Percentiles rank a stretch among this genome's conserved stretches.
Evolutionary conservation across 2,888 invertebrate genomes (phyloP).

Genomic region (Anthophora plumipes): DNA sequence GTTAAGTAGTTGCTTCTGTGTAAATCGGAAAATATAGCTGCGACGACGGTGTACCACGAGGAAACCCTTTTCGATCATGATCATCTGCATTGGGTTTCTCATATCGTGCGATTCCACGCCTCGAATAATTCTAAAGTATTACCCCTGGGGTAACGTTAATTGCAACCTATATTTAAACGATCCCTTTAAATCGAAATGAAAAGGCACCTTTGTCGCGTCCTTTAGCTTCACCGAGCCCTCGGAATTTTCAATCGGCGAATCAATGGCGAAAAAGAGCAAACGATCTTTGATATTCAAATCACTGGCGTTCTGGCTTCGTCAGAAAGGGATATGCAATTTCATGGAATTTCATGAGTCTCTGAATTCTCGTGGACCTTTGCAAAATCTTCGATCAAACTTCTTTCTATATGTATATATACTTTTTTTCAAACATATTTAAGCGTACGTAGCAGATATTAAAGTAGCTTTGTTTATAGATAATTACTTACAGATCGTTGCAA

Average conservation of each 20-base stretch:
- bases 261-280: constrained; percentile 25
- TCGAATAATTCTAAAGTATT: constrained; percentile 21
- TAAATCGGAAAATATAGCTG: constrained; percentile 31
- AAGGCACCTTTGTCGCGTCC: constrained; percentile 19
- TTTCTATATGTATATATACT: not conserved
- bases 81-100: not conserved
- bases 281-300: constrained; percentile 56
- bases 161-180: not conserved
- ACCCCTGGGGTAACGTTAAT: constrained; percentile 30
- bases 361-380: not conserved
- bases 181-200: constrained; percentile 8
- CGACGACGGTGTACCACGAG: no score
- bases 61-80: constrained; percentile 18
- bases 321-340: constrained; percentile 50
- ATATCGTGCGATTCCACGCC: not conserved
- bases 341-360: constrained; percentile 44
- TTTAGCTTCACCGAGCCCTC: not conserved
- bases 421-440: no score
- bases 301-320: constrained; percentile 31
- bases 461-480: no score
- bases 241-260: constrained; percentile 12
- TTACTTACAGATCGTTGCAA: no score
- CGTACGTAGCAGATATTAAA: no score
- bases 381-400: constrained; percentile 14
- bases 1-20: constrained; percentile 32